A percentile compares a stretch with the other conserved stretches of the same genome.
These are phyloP conservation scores for Zingel zingel DNA, from an alignment of 2,113 vertebrate species.

Conservation along the genomic window DNA sequence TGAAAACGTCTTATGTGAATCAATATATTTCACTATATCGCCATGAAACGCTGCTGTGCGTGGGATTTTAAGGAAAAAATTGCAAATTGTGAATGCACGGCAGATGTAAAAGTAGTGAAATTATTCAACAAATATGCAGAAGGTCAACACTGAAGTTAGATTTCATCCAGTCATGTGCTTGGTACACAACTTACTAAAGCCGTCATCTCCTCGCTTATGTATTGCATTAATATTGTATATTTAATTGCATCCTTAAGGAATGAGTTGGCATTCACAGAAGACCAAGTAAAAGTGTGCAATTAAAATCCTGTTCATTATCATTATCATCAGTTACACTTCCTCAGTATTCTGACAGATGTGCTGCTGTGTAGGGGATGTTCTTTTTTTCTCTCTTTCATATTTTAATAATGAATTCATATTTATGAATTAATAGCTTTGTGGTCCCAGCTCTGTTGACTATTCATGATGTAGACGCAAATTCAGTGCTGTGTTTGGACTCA, in stretches of 20 bases:
- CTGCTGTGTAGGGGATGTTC: slow-evolving; percentile 9
- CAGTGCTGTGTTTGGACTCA: slow-evolving; percentile 49
- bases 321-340: slow-evolving; percentile 42
- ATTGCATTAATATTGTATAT: neutral
- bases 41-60: neutral
- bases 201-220: neutral
- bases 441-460: slow-evolving; percentile 63
- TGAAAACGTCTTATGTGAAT: neutral
- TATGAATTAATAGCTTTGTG: slow-evolving; percentile 53
- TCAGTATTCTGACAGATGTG: slow-evolving; percentile 45
- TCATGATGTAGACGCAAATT: slow-evolving; percentile 68
- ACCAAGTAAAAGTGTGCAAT: slow-evolving; percentile 40
- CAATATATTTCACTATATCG: neutral
- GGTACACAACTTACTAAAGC: neutral
- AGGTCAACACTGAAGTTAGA: slow-evolving; percentile 1
- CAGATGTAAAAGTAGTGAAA: neutral
- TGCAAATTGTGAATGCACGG: neutral
- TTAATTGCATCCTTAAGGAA: slow-evolving; percentile 23
- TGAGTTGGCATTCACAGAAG: neutral
- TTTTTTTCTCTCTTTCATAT: slow-evolving; percentile 39
- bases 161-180: neutral
- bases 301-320: slow-evolving; percentile 51
- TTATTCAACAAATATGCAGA: slow-evolving; percentile 6
- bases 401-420: slow-evolving; percentile 66
- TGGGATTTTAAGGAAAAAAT: neutral